A percentile compares a stretch with the other conserved stretches of the same genome.
Evolutionary conservation across 2,797 vertebrate genomes (phyloP).

Genomic region (Pipistrellus nathusii): DNA sequence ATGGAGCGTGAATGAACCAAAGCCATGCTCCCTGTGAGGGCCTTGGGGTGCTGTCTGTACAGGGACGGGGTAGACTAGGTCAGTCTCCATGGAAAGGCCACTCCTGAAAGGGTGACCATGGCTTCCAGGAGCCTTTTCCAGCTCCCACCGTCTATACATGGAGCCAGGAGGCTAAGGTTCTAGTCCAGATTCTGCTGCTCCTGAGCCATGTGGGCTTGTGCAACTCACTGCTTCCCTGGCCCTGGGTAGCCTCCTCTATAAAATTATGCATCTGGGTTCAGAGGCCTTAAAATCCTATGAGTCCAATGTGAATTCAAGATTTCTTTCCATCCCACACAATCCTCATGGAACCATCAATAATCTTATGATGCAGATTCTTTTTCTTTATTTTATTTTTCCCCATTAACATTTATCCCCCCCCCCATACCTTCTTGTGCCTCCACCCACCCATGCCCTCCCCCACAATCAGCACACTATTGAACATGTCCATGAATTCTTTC

Average conservation of each 20-base stretch:
- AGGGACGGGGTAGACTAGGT: neutral
- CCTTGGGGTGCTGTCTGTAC: neutral
- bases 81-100: neutral
- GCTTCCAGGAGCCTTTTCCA: neutral
- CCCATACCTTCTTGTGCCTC: neutral
- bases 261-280: neutral
- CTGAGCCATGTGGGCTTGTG: neutral
- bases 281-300: neutral
- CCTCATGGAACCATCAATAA: neutral
- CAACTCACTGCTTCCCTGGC: neutral
- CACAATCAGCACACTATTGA: neutral
- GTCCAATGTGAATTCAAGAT: neutral
- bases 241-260: neutral
- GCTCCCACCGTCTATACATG: neutral
- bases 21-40: neutral
- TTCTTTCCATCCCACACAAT: neutral
- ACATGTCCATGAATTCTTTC: neutral
- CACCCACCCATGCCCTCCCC: neutral
- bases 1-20: neutral
- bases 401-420: neutral
- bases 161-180: neutral
- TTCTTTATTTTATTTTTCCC: neutral
- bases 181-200: neutral
- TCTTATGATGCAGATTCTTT: neutral
- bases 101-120: neutral